Evolutionary conservation across 2,797 vertebrate species (phyloP).

Genomic region (Trachurus trachurus): DNA sequence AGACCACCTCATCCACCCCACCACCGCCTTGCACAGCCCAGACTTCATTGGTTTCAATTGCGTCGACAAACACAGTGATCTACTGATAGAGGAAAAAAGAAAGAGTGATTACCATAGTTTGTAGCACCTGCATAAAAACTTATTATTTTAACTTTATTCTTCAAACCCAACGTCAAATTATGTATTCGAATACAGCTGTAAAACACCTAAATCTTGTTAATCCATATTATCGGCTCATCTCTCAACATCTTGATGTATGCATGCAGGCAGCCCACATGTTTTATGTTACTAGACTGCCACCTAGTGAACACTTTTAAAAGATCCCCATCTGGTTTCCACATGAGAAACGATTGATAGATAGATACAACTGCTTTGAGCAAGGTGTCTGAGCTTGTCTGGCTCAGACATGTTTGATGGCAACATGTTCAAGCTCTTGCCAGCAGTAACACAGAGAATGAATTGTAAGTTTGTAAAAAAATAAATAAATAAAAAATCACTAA

Average conservation of each 20-base stretch:
- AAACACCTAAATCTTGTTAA: conserved; percentile 67
- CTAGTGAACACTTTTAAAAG: conserved; percentile 82
- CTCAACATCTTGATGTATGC: conserved; percentile 64
- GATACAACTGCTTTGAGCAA: conserved; percentile 65
- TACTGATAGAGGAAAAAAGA: conserved; percentile 11
- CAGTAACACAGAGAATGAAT: conserved; percentile 15
- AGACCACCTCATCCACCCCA: conserved; percentile 10
- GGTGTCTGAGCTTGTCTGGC: conserved; percentile 50
- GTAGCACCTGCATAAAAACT: conserved; percentile 25
- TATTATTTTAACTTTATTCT: conserved; percentile 2
- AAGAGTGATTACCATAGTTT: conserved; percentile 25
- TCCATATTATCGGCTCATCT: conserved; percentile 73
- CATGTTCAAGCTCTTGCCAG: conserved; percentile 44
- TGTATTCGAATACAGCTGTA: conserved; percentile 64
- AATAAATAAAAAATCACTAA: conserved; percentile 32
- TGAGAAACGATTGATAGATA: conserved; percentile 51
- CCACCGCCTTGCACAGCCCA: conserved; percentile 32
- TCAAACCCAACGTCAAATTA: conserved; percentile 49
- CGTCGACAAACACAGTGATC: conserved; percentile 42
- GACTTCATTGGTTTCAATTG: conserved; percentile 37
- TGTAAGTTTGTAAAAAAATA: conserved; percentile 25
- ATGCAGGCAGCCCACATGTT: conserved; percentile 60
- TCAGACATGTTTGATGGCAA: conserved; percentile 41
- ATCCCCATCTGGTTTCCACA: conserved; percentile 38
- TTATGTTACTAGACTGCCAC: conserved; percentile 88